Percentiles rank a stretch among this genome's conserved stretches.
Evolutionary conservation across 2,113 vertebrate species (phyloP).

Genomic region (Paralichthys olivaceus): DNA sequence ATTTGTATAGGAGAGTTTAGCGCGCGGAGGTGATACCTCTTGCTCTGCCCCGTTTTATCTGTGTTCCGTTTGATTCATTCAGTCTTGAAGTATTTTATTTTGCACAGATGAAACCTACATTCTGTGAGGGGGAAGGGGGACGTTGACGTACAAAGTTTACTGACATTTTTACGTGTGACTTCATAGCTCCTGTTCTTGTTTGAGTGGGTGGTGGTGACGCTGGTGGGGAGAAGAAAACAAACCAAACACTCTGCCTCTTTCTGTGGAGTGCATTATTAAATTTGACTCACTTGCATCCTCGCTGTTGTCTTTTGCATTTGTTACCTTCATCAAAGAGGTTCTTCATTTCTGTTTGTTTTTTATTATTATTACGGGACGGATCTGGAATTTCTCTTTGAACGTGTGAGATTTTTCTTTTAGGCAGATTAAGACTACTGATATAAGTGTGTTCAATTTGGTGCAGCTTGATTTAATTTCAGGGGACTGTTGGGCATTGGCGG

Average conservation of each 20-base stretch:
- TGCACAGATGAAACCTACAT: slow-evolving; percentile 77
- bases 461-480: no score
- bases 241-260: slow-evolving; percentile 71
- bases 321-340: not conserved
- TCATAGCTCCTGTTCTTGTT: slow-evolving; percentile 68
- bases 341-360: not conserved
- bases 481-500: no score
- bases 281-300: slow-evolving; percentile 72
- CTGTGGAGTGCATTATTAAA: slow-evolving; percentile 79
- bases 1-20: slow-evolving; percentile 70
- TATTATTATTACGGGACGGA: no score
- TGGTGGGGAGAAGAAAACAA: slow-evolving; percentile 41
- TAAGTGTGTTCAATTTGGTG: no score
- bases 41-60: slow-evolving; percentile 59
- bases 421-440: no score
- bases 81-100: slow-evolving; percentile 73
- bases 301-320: slow-evolving; percentile 21
- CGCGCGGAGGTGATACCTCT: slow-evolving; percentile 28
- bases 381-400: no score
- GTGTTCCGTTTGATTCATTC: slow-evolving; percentile 71
- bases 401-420: no score
- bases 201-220: slow-evolving; percentile 56
- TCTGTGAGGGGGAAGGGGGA: slow-evolving; percentile 70
- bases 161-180: slow-evolving; percentile 73
- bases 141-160: slow-evolving; percentile 69